Evolutionary conservation across 2,888 invertebrate genomes (phyloP).

Genomic region (Arctia plantaginis): DNA sequence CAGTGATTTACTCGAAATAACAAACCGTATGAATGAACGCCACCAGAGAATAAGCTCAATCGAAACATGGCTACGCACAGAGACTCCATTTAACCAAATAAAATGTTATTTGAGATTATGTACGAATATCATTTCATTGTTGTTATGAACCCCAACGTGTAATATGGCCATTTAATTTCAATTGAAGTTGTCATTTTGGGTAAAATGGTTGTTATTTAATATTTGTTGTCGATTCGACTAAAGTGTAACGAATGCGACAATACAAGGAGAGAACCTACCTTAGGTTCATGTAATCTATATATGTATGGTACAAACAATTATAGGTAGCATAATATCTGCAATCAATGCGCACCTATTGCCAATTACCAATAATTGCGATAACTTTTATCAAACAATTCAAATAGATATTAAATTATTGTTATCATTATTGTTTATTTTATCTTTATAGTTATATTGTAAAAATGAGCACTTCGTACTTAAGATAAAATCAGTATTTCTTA

Average conservation of each 20-base stretch:
- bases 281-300: slow-evolving; percentile 7
- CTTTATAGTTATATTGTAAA: slow-evolving; percentile 74
- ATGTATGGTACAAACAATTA: slow-evolving; percentile 23
- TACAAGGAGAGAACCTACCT: slow-evolving; percentile 1
- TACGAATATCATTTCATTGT: slow-evolving; percentile 65
- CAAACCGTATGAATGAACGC: slow-evolving; percentile 79
- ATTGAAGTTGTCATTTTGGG: slow-evolving; percentile 51
- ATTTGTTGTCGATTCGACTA: slow-evolving; percentile 23
- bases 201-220: slow-evolving; percentile 20
- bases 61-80: slow-evolving; percentile 57
- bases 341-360: slow-evolving; percentile 66
- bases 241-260: slow-evolving; percentile 26
- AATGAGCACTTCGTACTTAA: slow-evolving; percentile 71
- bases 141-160: slow-evolving; percentile 63
- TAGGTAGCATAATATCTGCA: slow-evolving; percentile 59
- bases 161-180: slow-evolving; percentile 70
- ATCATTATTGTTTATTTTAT: slow-evolving; percentile 81
- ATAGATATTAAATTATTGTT: slow-evolving; percentile 78
- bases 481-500: slow-evolving; percentile 78
- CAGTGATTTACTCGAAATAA: slow-evolving; percentile 69
- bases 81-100: slow-evolving; percentile 71
- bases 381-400: slow-evolving; percentile 83
- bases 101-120: slow-evolving; percentile 73
- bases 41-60: slow-evolving; percentile 72
- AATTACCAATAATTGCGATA: slow-evolving; percentile 77